phyloP scores from a whole-genome alignment of 2,113 vertebrate genomes.

The Pelmatolapia mariae region DNA sequence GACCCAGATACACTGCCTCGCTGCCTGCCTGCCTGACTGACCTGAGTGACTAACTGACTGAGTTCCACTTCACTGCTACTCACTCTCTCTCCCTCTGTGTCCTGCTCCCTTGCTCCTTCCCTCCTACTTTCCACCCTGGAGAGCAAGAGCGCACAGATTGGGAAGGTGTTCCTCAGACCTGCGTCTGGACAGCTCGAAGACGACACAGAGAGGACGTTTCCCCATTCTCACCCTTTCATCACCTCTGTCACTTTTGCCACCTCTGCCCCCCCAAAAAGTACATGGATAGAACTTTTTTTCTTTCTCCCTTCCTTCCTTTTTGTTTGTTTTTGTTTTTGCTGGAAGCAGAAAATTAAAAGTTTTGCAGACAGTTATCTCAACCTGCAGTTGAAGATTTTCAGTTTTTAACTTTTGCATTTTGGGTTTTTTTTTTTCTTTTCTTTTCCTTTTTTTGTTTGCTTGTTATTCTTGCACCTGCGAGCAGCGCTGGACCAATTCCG shows the following conservation, averaged over 20 bases:
- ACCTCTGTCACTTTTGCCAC: neutral
- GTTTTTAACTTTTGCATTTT: neutral
- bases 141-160: slow-evolving; percentile 64
- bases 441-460: neutral
- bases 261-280: slow-evolving; percentile 37
- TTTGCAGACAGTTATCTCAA: slow-evolving; percentile 35
- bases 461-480: slow-evolving; percentile 29
- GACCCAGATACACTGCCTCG: slow-evolving; percentile 39
- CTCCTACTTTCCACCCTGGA: slow-evolving; percentile 74
- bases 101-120: slow-evolving; percentile 59
- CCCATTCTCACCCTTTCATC: slow-evolving; percentile 9
- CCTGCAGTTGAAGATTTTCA: slow-evolving; percentile 27
- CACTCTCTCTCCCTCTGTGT: slow-evolving; percentile 52
- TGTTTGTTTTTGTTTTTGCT: slow-evolving; percentile 46
- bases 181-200: slow-evolving; percentile 63
- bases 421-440: neutral
- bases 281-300: slow-evolving; percentile 56
- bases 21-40: slow-evolving; percentile 32
- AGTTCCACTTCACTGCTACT: slow-evolving; percentile 47
- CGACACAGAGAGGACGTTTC: slow-evolving; percentile 58
- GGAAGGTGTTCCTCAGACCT: slow-evolving; percentile 76
- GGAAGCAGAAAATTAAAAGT: slow-evolving; percentile 45
- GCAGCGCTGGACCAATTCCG: slow-evolving; percentile 48
- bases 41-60: slow-evolving; percentile 30
- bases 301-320: neutral